These are phyloP conservation scores for Coilia nasus DNA, from an alignment of 2,797 vertebrate genomes.

Conservation along the genomic window DNA sequence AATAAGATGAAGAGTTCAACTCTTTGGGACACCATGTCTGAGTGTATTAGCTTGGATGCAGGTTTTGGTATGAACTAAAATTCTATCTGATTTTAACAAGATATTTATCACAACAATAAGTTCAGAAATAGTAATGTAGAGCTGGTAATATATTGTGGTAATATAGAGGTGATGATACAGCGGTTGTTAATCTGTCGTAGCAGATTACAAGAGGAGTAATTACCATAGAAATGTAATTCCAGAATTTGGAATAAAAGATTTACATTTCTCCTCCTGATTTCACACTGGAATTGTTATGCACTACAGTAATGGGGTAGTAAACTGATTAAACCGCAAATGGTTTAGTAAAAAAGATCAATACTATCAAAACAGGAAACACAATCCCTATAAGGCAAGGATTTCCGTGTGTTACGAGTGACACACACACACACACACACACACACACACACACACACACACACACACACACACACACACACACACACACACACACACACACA, in stretches of 20 bases:
- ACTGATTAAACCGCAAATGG: not conserved
- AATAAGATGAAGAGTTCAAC: too few relatives aligned
- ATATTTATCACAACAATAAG: too few relatives aligned
- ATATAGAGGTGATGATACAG: too few relatives aligned
- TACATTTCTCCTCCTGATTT: not conserved
- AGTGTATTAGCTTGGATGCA: too few relatives aligned
- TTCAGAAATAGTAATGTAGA: too few relatives aligned
- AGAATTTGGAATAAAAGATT: not conserved
- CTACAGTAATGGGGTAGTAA: not conserved
- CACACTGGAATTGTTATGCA: not conserved
- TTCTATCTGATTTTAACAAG: too few relatives aligned
- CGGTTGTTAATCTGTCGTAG: too few relatives aligned
- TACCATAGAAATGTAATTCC: not conserved
- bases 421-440: conserved; percentile 6
- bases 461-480: not conserved
- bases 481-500: not conserved
- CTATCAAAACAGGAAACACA: not conserved
- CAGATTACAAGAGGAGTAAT: too few relatives aligned
- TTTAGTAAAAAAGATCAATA: not conserved
- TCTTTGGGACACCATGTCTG: too few relatives aligned
- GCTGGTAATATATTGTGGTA: too few relatives aligned
- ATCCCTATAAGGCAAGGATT: not conserved
- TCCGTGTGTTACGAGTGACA: not conserved
- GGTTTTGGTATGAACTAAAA: too few relatives aligned
- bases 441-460: conserved; percentile 39